Percentiles rank a stretch among this genome's conserved stretches.
Evolutionary conservation across 2,797 vertebrate species (phyloP).

Genomic region (Coccyzus lansbergi): DNA sequence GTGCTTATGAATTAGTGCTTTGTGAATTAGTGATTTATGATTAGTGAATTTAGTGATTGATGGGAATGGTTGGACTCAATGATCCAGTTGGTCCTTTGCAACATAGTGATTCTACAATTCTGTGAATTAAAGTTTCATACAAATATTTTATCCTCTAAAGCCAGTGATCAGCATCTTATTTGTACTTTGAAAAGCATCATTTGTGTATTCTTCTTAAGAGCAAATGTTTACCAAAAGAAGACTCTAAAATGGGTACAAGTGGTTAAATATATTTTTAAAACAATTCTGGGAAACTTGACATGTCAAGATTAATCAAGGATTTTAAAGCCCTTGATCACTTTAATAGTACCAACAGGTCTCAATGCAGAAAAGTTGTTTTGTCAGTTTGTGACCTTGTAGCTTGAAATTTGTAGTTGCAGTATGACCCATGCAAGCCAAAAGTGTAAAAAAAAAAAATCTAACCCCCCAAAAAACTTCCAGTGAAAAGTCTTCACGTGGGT

Average conservation of each 20-base stretch:
- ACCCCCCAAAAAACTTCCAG: background rate
- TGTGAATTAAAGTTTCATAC: background rate
- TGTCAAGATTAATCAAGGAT: constrained; percentile 18
- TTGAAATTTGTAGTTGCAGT: constrained; percentile 22
- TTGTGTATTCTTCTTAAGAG: background rate
- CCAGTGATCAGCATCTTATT: background rate
- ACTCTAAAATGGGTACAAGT: background rate
- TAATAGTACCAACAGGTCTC: background rate
- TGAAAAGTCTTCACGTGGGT: background rate
- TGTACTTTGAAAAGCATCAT: background rate
- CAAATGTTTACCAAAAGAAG: background rate
- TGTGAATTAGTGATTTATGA: too few relatives aligned
- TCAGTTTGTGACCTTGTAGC: constrained; percentile 26
- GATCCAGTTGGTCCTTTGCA: too few relatives aligned
- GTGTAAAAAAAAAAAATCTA: background rate
- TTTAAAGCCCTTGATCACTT: constrained; percentile 17
- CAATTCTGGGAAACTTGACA: background rate
- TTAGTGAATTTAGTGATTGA: too few relatives aligned
- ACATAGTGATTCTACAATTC: too few relatives aligned
- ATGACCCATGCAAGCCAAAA: constrained; percentile 20
- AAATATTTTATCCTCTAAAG: background rate
- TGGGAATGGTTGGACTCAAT: too few relatives aligned
- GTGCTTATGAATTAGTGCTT: background rate
- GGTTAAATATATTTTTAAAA: background rate
- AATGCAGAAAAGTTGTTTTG: background rate